Evolutionary conservation across 2,797 vertebrate species (phyloP).

Genomic region (Tragopan temminckii): DNA sequence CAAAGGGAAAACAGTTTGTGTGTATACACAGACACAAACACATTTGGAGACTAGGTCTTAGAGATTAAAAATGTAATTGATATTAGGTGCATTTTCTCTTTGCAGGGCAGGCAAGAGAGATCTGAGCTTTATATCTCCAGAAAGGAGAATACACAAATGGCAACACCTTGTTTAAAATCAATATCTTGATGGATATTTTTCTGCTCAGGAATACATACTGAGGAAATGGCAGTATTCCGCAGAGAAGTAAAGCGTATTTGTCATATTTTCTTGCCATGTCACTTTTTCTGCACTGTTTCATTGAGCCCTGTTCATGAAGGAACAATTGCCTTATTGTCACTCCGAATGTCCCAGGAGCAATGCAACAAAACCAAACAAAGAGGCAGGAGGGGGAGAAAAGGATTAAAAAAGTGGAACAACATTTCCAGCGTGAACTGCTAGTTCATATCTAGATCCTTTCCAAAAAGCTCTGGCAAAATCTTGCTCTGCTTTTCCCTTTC

Average conservation of each 20-base stretch:
- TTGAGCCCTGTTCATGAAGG: conserved; percentile 49
- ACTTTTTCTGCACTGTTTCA: conserved; percentile 46
- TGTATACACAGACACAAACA: conserved; percentile 46
- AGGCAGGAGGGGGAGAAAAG: neutral
- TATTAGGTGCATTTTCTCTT: conserved; percentile 68
- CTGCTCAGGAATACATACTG: conserved; percentile 51
- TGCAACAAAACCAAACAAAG: conserved; percentile 48
- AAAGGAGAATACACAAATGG: conserved; percentile 44
- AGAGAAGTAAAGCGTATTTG: conserved; percentile 49
- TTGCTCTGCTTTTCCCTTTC: neutral
- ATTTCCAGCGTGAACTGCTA: neutral
- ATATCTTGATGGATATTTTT: conserved; percentile 57
- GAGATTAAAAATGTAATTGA: conserved; percentile 75
- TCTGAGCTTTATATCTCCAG: conserved; percentile 51
- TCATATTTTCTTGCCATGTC: conserved; percentile 57
- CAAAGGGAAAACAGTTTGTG: conserved; percentile 62
- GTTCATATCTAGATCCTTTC: conserved; percentile 14
- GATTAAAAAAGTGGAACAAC: conserved; percentile 28
- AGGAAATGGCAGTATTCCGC: conserved; percentile 32
- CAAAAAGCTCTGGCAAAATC: neutral
- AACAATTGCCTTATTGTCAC: conserved; percentile 72
- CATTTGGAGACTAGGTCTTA: conserved; percentile 56
- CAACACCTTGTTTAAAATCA: conserved; percentile 71
- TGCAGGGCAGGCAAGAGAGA: conserved; percentile 9
- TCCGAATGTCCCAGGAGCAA: conserved; percentile 61